A percentile compares a stretch with the other conserved stretches of the same genome.
phyloP scores from a whole-genome alignment of 1,140 invertebrate species.

The Brachionus asplanchnoidis region DNA sequence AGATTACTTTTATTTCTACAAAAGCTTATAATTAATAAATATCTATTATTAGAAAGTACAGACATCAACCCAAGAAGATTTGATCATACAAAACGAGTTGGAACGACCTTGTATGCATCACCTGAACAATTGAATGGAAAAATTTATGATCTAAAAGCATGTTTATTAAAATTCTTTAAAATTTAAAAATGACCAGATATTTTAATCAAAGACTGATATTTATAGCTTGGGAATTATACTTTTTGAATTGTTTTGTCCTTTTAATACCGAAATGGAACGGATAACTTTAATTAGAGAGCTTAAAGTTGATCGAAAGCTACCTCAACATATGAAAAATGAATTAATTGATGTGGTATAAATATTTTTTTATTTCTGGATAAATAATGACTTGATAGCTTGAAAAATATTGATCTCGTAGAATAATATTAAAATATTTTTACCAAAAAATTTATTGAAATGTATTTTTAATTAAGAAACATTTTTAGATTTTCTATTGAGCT shows the following conservation, averaged over 20 bases:
- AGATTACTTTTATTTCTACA: too few relatives aligned
- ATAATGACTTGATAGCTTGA: too few relatives aligned
- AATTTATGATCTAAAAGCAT: constrained; percentile 37
- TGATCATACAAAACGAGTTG: constrained; percentile 50
- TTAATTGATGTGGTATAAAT: not conserved
- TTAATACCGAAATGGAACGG: constrained; percentile 82
- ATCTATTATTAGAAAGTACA: not conserved
- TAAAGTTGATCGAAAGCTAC: not conserved
- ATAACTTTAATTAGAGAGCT: constrained; percentile 54
- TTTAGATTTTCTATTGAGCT: too few relatives aligned
- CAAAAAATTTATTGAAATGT: too few relatives aligned
- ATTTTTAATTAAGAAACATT: too few relatives aligned
- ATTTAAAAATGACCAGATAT: too few relatives aligned
- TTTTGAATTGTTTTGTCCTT: constrained; percentile 82
- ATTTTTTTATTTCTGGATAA: not conserved
- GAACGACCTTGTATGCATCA: constrained; percentile 92
- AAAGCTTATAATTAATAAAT: not conserved
- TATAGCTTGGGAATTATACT: constrained; percentile 89
- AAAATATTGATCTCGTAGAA: too few relatives aligned
- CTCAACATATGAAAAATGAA: constrained; percentile 3
- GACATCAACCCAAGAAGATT: not conserved
- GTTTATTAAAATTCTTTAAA: not conserved
- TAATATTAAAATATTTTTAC: too few relatives aligned
- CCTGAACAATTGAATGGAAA: constrained; percentile 72
- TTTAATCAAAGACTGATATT: constrained; percentile 64